Percentiles rank a stretch among this genome's conserved stretches.
Conservation (phyloP, 2,888 invertebrate species). For the Mesoligia furuncula region DNA sequence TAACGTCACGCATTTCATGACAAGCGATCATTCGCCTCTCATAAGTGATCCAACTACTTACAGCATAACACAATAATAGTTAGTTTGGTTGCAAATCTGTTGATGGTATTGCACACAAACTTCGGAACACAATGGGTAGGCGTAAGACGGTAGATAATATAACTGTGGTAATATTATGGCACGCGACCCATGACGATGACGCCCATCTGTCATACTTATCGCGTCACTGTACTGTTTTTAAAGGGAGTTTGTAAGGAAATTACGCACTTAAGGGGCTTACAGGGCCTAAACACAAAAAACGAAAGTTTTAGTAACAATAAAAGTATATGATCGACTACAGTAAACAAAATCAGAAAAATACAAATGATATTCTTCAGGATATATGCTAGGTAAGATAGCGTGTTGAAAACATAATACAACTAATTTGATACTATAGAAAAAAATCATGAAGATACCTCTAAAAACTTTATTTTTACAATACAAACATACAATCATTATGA, state of each 20-base stretch:
- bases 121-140: constrained; percentile 39
- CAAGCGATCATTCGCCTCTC: constrained; percentile 34
- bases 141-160: constrained; percentile 42
- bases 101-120: constrained; percentile 36
- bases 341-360: too few relatives aligned
- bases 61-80: constrained; percentile 28
- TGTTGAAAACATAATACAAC: too few relatives aligned
- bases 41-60: constrained; percentile 21
- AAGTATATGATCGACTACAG: too few relatives aligned
- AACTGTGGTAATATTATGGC: constrained; percentile 32
- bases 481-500: too few relatives aligned
- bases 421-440: too few relatives aligned
- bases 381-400: too few relatives aligned
- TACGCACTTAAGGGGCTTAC: not conserved
- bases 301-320: too few relatives aligned
- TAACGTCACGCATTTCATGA: constrained; percentile 58
- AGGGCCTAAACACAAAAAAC: too few relatives aligned
- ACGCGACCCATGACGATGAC: constrained; percentile 73
- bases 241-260: not conserved
- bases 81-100: constrained; percentile 26
- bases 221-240: constrained; percentile 10
- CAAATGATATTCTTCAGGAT: too few relatives aligned
- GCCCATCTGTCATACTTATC: constrained; percentile 50
- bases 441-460: too few relatives aligned
- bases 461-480: too few relatives aligned